These are phyloP conservation scores for Sander lucioperca DNA, from an alignment of 2,113 vertebrate genomes.

Conservation along the genomic window DNA sequence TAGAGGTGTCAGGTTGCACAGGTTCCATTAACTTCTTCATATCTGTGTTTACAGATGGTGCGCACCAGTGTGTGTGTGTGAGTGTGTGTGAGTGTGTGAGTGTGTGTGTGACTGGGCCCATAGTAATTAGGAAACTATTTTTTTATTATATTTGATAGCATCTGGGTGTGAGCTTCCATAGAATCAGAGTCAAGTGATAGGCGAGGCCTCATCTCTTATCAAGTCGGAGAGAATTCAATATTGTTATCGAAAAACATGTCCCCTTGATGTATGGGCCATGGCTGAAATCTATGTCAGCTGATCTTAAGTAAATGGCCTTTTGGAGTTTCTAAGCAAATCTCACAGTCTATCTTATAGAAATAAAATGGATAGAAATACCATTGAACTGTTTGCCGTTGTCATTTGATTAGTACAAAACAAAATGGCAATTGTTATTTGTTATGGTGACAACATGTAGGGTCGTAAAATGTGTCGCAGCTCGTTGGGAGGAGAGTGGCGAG, in stretches of 20 bases:
- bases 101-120: neutral
- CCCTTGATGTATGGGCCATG: slow-evolving; percentile 60
- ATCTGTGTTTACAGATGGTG: slow-evolving; percentile 75
- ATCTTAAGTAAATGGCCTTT: slow-evolving; percentile 66
- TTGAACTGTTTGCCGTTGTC: no score
- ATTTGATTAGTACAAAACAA: no score
- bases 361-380: no score
- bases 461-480: no score
- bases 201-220: slow-evolving; percentile 54
- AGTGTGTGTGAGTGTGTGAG: neutral
- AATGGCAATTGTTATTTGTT: no score
- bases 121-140: no score
- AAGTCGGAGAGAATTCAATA: slow-evolving; percentile 63
- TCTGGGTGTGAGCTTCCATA: slow-evolving; percentile 18
- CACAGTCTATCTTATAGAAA: slow-evolving; percentile 6
- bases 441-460: no score
- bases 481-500: no score
- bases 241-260: slow-evolving; percentile 66
- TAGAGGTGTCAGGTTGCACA: slow-evolving; percentile 42
- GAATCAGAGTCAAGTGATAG: slow-evolving; percentile 48
- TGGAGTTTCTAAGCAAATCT: slow-evolving; percentile 46
- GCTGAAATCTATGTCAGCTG: slow-evolving; percentile 57
- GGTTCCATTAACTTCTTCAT: slow-evolving; percentile 48
- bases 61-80: slow-evolving; percentile 43
- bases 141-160: slow-evolving; percentile 40